Percentiles rank a stretch among this genome's conserved stretches.
These are phyloP conservation scores for Acrobasis repandana DNA, from an alignment of 2,888 invertebrate genomes.

Conservation along the genomic window DNA sequence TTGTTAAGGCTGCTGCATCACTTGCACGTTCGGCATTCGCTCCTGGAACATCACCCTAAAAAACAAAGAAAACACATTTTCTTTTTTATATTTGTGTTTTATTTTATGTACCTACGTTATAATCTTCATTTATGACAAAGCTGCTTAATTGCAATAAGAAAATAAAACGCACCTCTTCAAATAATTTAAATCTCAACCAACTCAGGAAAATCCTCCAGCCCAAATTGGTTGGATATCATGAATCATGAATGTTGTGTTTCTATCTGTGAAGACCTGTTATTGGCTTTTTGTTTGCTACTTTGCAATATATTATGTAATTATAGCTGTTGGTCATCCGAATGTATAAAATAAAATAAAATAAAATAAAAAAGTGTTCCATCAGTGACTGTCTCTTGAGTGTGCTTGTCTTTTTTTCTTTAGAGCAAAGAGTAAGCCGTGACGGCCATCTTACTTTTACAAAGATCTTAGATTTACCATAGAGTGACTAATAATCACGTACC, in stretches of 20 bases:
- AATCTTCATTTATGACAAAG: too few relatives aligned
- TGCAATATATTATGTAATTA: too few relatives aligned
- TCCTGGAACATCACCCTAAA: constrained; percentile 66
- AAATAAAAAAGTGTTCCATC: constrained; percentile 79
- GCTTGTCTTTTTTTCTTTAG: constrained; percentile 91
- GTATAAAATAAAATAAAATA: too few relatives aligned
- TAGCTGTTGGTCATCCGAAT: too few relatives aligned
- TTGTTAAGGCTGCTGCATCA: constrained; percentile 79
- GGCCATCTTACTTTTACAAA: too few relatives aligned
- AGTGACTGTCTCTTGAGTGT: constrained; percentile 89
- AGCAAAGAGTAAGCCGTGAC: constrained; percentile 91
- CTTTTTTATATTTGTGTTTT: too few relatives aligned
- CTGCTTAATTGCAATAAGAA: too few relatives aligned
- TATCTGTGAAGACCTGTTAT: too few relatives aligned
- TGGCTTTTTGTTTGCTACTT: too few relatives aligned
- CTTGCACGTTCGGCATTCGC: constrained; percentile 64
- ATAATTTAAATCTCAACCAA: constrained; percentile 69
- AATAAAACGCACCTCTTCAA: constrained; percentile 59
- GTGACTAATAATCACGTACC: constrained; percentile 41
- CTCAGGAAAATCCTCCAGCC: constrained; percentile 73
- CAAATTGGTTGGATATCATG: constrained; percentile 57
- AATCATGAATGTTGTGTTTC: constrained; percentile 64
- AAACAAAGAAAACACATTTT: too few relatives aligned
- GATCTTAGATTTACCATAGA: background rate
- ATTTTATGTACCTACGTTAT: too few relatives aligned